phyloP scores from a whole-genome alignment of 2,113 vertebrate species.

The Tiliqua scincoides region DNA sequence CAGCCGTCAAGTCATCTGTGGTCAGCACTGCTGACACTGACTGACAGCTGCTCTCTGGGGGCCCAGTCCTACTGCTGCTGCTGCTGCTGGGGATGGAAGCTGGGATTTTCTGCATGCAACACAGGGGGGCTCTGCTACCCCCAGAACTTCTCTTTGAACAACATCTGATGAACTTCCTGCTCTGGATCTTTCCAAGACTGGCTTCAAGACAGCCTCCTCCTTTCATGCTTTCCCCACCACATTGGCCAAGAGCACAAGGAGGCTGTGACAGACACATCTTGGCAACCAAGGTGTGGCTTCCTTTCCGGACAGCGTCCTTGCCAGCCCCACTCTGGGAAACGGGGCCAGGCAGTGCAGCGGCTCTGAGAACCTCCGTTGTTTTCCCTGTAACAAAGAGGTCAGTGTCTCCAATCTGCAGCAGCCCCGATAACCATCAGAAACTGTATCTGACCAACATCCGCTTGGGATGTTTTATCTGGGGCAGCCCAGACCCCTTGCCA shows the following conservation, averaged over 20 bases:
- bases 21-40: no score
- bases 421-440: slow-evolving; percentile 77
- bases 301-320: not conserved
- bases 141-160: no score
- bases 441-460: slow-evolving; percentile 69
- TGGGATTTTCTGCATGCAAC: no score
- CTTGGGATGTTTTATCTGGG: slow-evolving; percentile 39
- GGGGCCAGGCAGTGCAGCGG: not conserved
- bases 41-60: no score
- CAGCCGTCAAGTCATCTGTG: no score
- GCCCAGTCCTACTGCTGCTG: no score
- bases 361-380: slow-evolving; percentile 63
- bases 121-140: not conserved
- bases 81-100: no score
- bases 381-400: slow-evolving; percentile 77
- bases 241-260: slow-evolving; percentile 13
- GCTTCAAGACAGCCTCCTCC: not conserved
- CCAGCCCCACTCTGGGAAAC: rapidly evolving
- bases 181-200: no score
- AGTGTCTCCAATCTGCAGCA: slow-evolving; percentile 53
- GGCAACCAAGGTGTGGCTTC: not conserved
- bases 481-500: slow-evolving; percentile 15
- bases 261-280: not conserved
- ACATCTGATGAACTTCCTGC: no score
- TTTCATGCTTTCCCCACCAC: not conserved